Evolutionary conservation across 2,888 invertebrate genomes (phyloP), one percentile per base, ranked within the genome.

Genomic region (Zootermopsis nevadensis): DNA sequence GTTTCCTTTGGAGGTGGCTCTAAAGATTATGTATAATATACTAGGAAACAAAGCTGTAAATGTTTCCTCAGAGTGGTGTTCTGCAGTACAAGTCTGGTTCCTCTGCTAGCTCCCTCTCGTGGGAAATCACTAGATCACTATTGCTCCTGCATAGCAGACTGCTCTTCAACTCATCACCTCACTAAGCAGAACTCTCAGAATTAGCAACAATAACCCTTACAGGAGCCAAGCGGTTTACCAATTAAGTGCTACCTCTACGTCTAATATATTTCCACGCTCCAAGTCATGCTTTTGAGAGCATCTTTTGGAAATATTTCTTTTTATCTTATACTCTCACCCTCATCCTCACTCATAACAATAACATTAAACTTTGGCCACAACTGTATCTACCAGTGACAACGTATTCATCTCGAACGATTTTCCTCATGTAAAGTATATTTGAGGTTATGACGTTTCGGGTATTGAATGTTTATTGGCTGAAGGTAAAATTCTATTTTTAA

Each of bases 91-190:
- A 33, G 27, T 33, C 10, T 31, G 69, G 19, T 33, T 12, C 31
- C 2, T 69, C 69, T 69, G 15, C 24, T 72, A 60, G n/a, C 27
- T 81, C 77, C 74, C 33, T 77, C 82, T 83, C 82, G 24, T 55
- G 82, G 82, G 82, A 83, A 83, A 83, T 83, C 82, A 82, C 79
- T 22, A 77, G 31, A 38, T 82, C 77, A 60, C 76, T 60, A 82
- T 53, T 76, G 77, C 33, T 38, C 55, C 42, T 30, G 48, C 38
- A 74, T 60, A 72, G 55, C 48, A 35, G 76, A 60, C 66, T 74
- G 74, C 76, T 53, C 42, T 35, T 82, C 55, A 55, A 69, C 67
- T 35, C 67, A 69, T 82, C 82, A 79, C 72, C 48, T 81, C 55
- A 77, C 55, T 24, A 77, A 77, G 8, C 30, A 77, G n/a, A n/a